Conservation (phyloP, 2,797 vertebrate species). For the Oryzias dopingdopingensis region DNA sequence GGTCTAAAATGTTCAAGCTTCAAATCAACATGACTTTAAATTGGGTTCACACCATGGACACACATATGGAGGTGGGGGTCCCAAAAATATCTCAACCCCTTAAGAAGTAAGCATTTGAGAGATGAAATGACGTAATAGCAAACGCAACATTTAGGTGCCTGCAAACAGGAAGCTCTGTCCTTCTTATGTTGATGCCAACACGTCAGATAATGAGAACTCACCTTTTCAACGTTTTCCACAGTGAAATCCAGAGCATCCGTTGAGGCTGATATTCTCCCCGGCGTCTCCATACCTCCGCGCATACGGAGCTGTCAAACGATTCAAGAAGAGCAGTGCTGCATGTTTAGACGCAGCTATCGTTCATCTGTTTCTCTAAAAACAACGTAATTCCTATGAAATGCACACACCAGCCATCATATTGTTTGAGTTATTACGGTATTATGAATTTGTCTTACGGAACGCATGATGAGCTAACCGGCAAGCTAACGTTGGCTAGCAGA, state of each 20-base stretch:
- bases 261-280: slow-evolving; percentile 71
- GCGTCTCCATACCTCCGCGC: slow-evolving; percentile 74
- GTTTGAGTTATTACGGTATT: neutral
- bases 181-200: neutral
- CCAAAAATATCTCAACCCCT: too few species aligned
- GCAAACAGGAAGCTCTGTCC: too few species aligned
- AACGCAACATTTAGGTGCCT: too few species aligned
- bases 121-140: too few species aligned
- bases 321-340: slow-evolving; percentile 18
- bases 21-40: too few species aligned
- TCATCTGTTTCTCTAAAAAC: neutral
- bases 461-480: slow-evolving; percentile 56
- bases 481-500: slow-evolving; percentile 58
- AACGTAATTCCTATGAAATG: neutral
- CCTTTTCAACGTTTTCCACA: slow-evolving; percentile 97
- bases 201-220: slow-evolving; percentile 54
- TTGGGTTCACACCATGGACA: too few species aligned
- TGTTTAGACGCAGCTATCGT: slow-evolving; percentile 26
- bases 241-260: slow-evolving; percentile 88
- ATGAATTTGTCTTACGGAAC: slow-evolving; percentile 9
- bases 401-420: neutral
- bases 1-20: too few species aligned
- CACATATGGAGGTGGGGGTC: too few species aligned
- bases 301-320: slow-evolving; percentile 71
- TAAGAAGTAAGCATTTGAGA: too few species aligned